A percentile compares a stretch with the other conserved stretches of the same genome.
phyloP scores from a whole-genome alignment of 2,888 invertebrate genomes.

The Trissonchulus latispiculum region DNA sequence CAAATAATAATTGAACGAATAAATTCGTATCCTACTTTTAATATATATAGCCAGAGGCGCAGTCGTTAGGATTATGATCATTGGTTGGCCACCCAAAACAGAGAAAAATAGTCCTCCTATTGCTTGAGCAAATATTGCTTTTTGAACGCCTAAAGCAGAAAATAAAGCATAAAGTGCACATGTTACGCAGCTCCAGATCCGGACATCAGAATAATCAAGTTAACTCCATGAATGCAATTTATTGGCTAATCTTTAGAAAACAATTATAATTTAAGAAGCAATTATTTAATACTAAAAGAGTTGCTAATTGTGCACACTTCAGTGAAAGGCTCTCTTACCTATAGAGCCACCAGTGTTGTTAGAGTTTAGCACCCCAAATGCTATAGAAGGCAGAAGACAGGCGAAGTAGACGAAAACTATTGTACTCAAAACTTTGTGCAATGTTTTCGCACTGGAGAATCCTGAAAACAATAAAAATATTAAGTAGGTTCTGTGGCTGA shows the following conservation, averaged over 20 bases:
- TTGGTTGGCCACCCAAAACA: conserved; percentile 54
- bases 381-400: conserved; percentile 50
- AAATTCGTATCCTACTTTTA: conserved; percentile 52
- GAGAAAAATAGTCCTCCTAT: conserved; percentile 54
- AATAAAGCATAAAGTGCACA: no score
- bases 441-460: conserved; percentile 42
- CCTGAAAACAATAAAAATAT: no score
- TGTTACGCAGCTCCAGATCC: no score
- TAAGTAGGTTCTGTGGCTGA: no score
- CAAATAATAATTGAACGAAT: no score
- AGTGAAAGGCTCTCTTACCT: no score
- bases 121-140: conserved; percentile 52
- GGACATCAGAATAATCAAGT: no score
- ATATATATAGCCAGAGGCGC: conserved; percentile 55
- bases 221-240: no score
- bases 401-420: conserved; percentile 51
- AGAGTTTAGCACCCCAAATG: conserved; percentile 52
- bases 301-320: no score
- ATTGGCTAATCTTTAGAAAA: no score
- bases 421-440: conserved; percentile 49
- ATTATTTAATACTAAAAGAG: no score
- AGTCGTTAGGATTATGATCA: conserved; percentile 55
- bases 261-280: no score
- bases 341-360: conserved; percentile 49
- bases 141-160: conserved; percentile 52